phyloP scores from a whole-genome alignment of 35 echinoderm and acorn worm species.

The Heliocidaris erythrogramma region DNA sequence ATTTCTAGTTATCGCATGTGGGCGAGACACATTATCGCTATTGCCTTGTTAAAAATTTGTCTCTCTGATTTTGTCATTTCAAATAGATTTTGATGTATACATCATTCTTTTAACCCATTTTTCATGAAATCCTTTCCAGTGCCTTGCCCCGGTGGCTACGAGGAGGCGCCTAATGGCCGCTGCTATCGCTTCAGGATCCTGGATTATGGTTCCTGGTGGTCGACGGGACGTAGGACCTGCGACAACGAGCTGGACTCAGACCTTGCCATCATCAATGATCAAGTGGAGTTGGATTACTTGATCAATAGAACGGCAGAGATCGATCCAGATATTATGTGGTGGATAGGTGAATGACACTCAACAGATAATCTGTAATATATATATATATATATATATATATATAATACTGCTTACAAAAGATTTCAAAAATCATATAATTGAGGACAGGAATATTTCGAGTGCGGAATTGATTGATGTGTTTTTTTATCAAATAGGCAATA shows the following conservation, averaged over 20 bases:
- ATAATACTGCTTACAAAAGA: neutral
- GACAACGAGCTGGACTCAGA: conserved; percentile 56
- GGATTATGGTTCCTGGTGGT: neutral
- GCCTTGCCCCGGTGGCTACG: conserved; percentile 11
- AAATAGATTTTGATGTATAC: no score
- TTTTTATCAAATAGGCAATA: no score
- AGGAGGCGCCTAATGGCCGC: conserved; percentile 15
- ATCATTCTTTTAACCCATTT: neutral
- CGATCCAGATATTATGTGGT: conserved; percentile 52
- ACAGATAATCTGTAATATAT: neutral
- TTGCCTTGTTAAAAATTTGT: no score
- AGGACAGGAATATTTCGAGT: no score
- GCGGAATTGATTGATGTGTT: no score
- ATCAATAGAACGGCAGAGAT: conserved; percentile 47
- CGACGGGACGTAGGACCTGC: conserved; percentile 35
- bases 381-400: no score
- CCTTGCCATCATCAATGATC: conserved; percentile 59
- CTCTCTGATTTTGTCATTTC: no score
- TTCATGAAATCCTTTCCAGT: neutral
- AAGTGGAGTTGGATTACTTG: conserved; percentile 62
- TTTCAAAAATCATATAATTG: no score
- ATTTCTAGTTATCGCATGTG: no score
- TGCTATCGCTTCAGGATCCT: conserved; percentile 28
- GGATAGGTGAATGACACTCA: conserved; percentile 60
- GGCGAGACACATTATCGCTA: no score